These are phyloP conservation scores for Oligia fasciuncula DNA, from an alignment of 2,888 invertebrate species.

Conservation along the genomic window DNA sequence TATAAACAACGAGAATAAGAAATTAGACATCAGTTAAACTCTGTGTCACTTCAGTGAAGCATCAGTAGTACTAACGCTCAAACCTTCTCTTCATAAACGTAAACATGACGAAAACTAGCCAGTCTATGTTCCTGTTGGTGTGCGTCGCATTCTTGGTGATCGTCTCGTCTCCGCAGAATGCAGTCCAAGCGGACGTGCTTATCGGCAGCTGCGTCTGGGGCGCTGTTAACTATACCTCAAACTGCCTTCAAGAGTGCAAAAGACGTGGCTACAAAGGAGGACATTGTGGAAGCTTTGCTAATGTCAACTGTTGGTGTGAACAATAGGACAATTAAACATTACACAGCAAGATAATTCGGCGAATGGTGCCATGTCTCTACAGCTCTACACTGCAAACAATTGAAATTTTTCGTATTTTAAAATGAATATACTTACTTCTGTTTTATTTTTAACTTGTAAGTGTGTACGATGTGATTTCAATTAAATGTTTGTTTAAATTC, in stretches of 20 bases:
- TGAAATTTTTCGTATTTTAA: not conserved
- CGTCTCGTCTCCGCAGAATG: constrained; percentile 65
- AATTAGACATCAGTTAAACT: constrained; percentile 24
- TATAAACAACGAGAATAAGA: constrained; percentile 22
- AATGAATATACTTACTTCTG: not conserved
- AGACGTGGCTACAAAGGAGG: constrained; percentile 65
- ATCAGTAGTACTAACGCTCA: constrained; percentile 16
- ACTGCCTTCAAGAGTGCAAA: constrained; percentile 68
- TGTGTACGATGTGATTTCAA: not conserved
- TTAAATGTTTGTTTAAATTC: constrained; percentile 18
- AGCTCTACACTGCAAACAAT: not conserved
- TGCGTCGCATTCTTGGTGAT: constrained; percentile 67
- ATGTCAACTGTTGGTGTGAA: constrained; percentile 57
- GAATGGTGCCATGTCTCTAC: not conserved
- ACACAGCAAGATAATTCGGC: not conserved
- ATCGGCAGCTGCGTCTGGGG: constrained; percentile 72
- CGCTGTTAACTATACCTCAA: constrained; percentile 67
- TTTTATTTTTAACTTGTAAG: not conserved
- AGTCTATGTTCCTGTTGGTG: constrained; percentile 50
- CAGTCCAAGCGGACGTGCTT: constrained; percentile 61
- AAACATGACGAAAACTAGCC: constrained; percentile 42
- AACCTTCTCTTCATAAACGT: constrained; percentile 2
- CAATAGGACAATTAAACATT: not conserved
- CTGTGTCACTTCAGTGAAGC: constrained; percentile 17
- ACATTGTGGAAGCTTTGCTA: constrained; percentile 66